Evolutionary conservation across 2,797 vertebrate species (phyloP).

Genomic region (Mormyrops attenuatus): DNA sequence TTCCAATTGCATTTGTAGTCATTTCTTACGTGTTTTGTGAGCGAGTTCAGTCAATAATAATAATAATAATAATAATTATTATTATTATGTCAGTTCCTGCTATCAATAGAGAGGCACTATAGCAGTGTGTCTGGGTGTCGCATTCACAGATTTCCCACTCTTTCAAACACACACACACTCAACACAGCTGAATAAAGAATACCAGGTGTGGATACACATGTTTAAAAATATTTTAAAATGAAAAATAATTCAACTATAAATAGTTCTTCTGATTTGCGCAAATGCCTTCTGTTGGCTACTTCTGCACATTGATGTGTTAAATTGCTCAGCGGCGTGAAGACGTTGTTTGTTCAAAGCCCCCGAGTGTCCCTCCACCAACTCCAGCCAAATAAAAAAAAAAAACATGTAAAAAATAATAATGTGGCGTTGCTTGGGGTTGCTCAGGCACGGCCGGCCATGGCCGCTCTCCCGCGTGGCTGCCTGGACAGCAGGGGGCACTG

Average conservation of each 20-base stretch:
- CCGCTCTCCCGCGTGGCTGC: conserved; percentile 22
- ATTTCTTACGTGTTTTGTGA: neutral
- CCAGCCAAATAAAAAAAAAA: neutral
- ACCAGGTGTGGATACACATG: neutral
- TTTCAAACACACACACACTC: neutral
- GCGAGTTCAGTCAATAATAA: neutral
- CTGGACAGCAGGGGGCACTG: conserved; percentile 30
- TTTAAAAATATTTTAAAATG: neutral
- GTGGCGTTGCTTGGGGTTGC: neutral
- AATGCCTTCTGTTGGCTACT: neutral
- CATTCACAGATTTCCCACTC: neutral
- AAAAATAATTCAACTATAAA: neutral
- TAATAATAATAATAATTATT: neutral
- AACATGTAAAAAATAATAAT: neutral
- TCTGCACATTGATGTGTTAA: neutral
- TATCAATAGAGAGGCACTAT: neutral
- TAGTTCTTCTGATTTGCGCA: neutral
- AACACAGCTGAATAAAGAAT: neutral
- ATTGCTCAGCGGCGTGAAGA: neutral
- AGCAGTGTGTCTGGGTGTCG: neutral
- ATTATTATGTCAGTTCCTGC: neutral
- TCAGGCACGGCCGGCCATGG: neutral
- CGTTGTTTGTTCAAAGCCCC: neutral
- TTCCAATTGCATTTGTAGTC: neutral
- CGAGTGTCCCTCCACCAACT: neutral